Evolutionary conservation across 2,797 vertebrate genomes (phyloP).

Genomic region (Emys orbicularis): DNA sequence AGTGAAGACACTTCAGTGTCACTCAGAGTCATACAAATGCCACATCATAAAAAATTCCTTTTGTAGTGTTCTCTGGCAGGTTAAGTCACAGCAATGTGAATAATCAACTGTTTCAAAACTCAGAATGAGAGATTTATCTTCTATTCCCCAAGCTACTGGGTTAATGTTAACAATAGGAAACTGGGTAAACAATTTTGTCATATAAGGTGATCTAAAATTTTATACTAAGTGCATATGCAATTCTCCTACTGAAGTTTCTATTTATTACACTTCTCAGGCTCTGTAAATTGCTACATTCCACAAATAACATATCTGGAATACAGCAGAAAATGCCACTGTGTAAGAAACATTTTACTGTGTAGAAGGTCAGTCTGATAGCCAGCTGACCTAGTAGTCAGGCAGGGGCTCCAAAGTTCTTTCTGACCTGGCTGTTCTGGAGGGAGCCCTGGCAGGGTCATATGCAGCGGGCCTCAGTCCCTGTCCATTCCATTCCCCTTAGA

Average conservation of each 20-base stretch:
- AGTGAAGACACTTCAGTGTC: too few relatives aligned
- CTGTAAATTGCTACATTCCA: not conserved
- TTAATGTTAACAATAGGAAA: not conserved
- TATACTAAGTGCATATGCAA: not conserved
- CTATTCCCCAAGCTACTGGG: not conserved
- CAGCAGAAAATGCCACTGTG: fast-evolving
- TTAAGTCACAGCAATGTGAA: not conserved
- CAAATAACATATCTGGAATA: not conserved
- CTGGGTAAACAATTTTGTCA: not conserved
- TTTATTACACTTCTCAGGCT: not conserved
- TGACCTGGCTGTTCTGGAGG: too few relatives aligned
- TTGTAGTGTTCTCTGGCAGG: not conserved
- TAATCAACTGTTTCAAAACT: not conserved
- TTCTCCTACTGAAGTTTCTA: not conserved
- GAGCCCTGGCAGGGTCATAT: too few relatives aligned
- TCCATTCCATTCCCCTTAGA: too few relatives aligned
- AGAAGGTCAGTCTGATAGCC: too few relatives aligned
- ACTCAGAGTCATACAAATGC: not conserved
- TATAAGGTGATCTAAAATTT: not conserved
- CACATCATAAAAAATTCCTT: not conserved
- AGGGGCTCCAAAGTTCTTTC: too few relatives aligned
- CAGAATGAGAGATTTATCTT: not conserved
- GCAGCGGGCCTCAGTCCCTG: too few relatives aligned
- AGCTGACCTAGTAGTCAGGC: too few relatives aligned
- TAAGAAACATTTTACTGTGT: not conserved